Evolutionary conservation across 1,140 invertebrate species (phyloP).

Genomic region (Semibalanus balanoides): DNA sequence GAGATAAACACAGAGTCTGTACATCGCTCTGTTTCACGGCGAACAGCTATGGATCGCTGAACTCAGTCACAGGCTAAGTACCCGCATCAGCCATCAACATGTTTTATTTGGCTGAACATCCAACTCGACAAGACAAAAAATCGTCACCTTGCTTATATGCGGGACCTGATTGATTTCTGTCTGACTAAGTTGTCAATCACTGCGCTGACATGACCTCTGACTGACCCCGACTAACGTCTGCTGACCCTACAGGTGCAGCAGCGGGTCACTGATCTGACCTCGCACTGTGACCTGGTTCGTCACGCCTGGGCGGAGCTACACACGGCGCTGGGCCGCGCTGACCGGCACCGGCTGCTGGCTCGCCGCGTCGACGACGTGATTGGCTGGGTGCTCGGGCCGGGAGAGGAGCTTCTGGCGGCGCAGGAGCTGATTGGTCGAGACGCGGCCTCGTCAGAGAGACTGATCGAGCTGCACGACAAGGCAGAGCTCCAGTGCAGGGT

Average conservation of each 20-base stretch:
- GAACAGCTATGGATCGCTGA: too few relatives aligned
- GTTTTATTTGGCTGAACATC: too few relatives aligned
- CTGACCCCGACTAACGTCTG: too few relatives aligned
- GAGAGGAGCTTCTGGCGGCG: conserved; percentile 9
- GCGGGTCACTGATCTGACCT: not conserved
- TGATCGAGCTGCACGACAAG: conserved; percentile 7
- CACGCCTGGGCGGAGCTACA: not conserved
- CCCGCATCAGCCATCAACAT: too few relatives aligned
- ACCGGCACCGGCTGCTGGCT: not conserved
- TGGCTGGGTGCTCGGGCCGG: not conserved
- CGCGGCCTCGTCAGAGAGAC: not conserved
- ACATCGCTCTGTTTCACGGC: too few relatives aligned
- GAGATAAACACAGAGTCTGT: too few relatives aligned
- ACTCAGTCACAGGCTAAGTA: too few relatives aligned
- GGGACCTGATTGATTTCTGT: too few relatives aligned
- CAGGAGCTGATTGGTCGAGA: conserved; percentile 47
- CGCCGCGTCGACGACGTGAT: conserved; percentile 1
- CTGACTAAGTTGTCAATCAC: too few relatives aligned
- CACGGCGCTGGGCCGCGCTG: not conserved
- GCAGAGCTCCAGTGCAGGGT: conserved; percentile 23
- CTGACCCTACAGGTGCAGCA: not conserved
- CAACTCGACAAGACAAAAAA: too few relatives aligned
- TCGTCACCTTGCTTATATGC: too few relatives aligned
- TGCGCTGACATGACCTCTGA: too few relatives aligned
- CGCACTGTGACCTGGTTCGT: not conserved